Evolutionary conservation across 1,140 invertebrate genomes (phyloP).

Genomic region (Microplitis demolitor): DNA sequence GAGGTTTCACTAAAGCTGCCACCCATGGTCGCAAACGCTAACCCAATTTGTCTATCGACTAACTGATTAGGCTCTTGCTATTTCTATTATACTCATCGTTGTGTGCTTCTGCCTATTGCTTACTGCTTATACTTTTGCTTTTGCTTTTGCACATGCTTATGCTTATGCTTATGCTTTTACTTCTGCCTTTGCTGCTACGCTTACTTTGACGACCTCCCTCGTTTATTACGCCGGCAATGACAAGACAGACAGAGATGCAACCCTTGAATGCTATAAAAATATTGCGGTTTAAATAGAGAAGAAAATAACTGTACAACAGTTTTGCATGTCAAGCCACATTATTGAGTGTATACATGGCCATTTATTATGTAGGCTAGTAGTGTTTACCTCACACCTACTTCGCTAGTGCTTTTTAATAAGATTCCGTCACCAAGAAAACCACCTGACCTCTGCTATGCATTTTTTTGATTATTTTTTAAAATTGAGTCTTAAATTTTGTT

Average conservation of each 20-base stretch:
- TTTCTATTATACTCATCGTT: slow-evolving; percentile 35
- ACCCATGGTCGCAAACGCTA: slow-evolving; percentile 50
- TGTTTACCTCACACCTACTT: slow-evolving; percentile 19
- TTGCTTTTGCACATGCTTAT: neutral
- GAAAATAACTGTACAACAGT: neutral
- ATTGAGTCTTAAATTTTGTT: no score
- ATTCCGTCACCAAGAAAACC: slow-evolving; percentile 18
- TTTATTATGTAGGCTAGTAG: slow-evolving; percentile 26
- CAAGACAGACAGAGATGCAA: slow-evolving; percentile 10
- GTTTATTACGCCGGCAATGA: neutral
- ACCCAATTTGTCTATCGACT: slow-evolving; percentile 63
- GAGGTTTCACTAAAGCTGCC: slow-evolving; percentile 28
- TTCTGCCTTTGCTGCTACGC: neutral
- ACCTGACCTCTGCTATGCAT: neutral
- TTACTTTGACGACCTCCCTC: slow-evolving; percentile 11
- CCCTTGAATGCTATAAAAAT: neutral
- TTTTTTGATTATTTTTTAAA: neutral
- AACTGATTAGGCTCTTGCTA: slow-evolving; percentile 62
- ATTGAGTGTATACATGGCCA: neutral
- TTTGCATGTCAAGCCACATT: slow-evolving; percentile 10
- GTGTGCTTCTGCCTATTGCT: slow-evolving; percentile 12
- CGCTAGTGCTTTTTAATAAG: slow-evolving; percentile 15
- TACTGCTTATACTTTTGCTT: neutral
- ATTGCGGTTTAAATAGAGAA: neutral
- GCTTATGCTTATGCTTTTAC: no score